Evolutionary conservation across 2,113 vertebrate species (phyloP).

Genomic region (Rhegmatorhina hoffmannsi): DNA sequence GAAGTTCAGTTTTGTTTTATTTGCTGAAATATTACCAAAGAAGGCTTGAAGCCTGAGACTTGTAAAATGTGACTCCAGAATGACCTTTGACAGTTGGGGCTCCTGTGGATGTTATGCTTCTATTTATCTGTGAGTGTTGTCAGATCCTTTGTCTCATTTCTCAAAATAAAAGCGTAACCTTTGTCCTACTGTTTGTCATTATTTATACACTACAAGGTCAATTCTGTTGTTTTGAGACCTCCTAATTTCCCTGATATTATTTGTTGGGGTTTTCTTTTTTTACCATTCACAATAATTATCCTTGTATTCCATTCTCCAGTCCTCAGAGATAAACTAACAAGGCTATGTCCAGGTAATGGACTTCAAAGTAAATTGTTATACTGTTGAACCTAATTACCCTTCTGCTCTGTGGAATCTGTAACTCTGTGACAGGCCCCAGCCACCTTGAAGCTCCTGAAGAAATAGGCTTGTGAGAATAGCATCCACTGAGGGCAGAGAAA

Average conservation of each 20-base stretch:
- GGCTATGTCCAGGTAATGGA: neutral
- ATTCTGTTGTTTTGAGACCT: conserved; percentile 21
- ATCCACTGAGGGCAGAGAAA: neutral
- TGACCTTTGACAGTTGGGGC: conserved; percentile 35
- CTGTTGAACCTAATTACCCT: conserved; percentile 8
- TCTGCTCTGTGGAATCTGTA: neutral
- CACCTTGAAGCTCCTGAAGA: neutral
- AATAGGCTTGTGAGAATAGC: neutral
- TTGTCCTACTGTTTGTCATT: conserved; percentile 41
- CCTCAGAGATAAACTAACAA: conserved; percentile 31
- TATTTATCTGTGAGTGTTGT: conserved; percentile 43
- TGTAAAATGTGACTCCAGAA: conserved; percentile 41
- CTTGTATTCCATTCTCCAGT: neutral
- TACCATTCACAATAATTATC: neutral
- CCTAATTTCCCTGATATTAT: conserved; percentile 37
- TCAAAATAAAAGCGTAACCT: conserved; percentile 40
- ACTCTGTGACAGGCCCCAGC: neutral
- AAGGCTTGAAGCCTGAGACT: conserved; percentile 39
- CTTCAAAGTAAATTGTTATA: conserved; percentile 46
- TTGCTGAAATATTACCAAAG: conserved; percentile 57
- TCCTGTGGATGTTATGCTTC: conserved; percentile 26
- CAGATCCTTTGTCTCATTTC: conserved; percentile 34
- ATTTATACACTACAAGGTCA: conserved; percentile 29
- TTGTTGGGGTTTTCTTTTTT: neutral
- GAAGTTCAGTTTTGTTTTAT: conserved; percentile 60